These are phyloP conservation scores for Sander lucioperca DNA, from an alignment of 2,113 vertebrate genomes.

Conservation along the genomic window DNA sequence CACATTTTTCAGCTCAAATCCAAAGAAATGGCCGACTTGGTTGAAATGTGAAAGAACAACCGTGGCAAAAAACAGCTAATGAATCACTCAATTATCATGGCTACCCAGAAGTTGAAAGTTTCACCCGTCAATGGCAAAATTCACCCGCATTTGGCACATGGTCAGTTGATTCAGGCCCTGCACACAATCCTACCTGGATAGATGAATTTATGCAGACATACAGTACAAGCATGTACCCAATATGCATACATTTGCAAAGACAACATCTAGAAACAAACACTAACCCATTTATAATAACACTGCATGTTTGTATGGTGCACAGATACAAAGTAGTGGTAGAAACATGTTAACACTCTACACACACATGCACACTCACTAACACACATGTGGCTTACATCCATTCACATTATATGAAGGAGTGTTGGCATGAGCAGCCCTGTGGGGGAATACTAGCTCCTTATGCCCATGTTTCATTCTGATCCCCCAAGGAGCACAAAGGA, in stretches of 20 bases:
- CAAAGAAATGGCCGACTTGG: too few species aligned
- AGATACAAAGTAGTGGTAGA: not conserved
- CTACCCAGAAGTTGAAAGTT: too few species aligned
- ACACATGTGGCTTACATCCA: slow-evolving; percentile 26
- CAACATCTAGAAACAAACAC: not conserved
- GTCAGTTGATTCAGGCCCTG: too few species aligned
- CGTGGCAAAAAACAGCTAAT: too few species aligned
- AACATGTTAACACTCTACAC: not conserved
- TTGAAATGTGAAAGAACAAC: too few species aligned
- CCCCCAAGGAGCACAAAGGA: slow-evolving; percentile 34
- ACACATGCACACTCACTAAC: not conserved
- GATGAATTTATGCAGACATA: not conserved
- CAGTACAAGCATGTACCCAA: not conserved
- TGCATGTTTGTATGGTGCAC: not conserved
- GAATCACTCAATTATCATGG: too few species aligned
- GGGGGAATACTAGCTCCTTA: slow-evolving; percentile 46
- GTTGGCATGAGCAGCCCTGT: slow-evolving; percentile 34
- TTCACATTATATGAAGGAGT: slow-evolving; percentile 55
- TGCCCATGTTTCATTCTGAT: slow-evolving; percentile 48
- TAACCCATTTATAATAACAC: not conserved
- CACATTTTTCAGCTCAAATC: too few species aligned
- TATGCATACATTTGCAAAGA: too few species aligned
- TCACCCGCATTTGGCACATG: too few species aligned
- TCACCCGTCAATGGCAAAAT: too few species aligned
- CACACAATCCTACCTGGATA: not conserved